Evolutionary conservation across 2,888 invertebrate genomes (phyloP).

Genomic region (Lapara coniferarum): DNA sequence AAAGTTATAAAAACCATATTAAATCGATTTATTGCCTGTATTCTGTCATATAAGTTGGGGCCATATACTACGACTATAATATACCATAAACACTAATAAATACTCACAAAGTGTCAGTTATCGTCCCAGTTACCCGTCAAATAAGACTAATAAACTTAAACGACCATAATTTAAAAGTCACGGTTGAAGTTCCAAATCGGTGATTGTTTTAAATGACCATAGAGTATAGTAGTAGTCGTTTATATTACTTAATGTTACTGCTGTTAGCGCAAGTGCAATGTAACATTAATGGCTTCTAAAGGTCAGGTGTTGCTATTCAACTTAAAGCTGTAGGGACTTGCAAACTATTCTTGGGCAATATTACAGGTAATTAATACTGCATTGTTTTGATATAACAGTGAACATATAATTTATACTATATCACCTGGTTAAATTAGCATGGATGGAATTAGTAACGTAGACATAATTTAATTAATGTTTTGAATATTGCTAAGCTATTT

Average conservation of each 20-base stretch:
- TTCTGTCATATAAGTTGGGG: too few species aligned
- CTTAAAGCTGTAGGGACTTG: slow-evolving; percentile 2
- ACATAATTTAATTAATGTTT: not conserved
- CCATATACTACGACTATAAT: not conserved
- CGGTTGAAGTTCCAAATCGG: slow-evolving; percentile 20
- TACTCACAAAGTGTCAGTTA: not conserved
- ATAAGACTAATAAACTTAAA: slow-evolving; percentile 8
- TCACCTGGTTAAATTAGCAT: too few species aligned
- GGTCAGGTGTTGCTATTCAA: slow-evolving; percentile 3
- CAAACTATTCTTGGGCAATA: not conserved
- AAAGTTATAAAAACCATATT: too few species aligned
- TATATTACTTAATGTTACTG: slow-evolving; percentile 5
- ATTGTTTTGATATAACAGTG: not conserved
- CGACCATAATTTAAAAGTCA: slow-evolving; percentile 22
- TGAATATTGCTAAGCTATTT: not conserved
- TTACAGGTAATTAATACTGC: not conserved
- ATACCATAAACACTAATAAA: not conserved
- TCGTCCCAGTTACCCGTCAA: slow-evolving; percentile 2
- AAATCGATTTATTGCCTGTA: too few species aligned
- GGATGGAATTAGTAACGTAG: too few species aligned
- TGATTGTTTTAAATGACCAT: slow-evolving; percentile 15
- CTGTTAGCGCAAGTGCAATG: slow-evolving; percentile 4
- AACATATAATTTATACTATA: not conserved
- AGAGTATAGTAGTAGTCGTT: not conserved
- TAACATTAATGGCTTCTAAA: slow-evolving; percentile 10